Percentiles rank a stretch among this genome's conserved stretches.
These are phyloP conservation scores for Dipus sagitta DNA, from an alignment of 2,797 vertebrate genomes.

Conservation along the genomic window DNA sequence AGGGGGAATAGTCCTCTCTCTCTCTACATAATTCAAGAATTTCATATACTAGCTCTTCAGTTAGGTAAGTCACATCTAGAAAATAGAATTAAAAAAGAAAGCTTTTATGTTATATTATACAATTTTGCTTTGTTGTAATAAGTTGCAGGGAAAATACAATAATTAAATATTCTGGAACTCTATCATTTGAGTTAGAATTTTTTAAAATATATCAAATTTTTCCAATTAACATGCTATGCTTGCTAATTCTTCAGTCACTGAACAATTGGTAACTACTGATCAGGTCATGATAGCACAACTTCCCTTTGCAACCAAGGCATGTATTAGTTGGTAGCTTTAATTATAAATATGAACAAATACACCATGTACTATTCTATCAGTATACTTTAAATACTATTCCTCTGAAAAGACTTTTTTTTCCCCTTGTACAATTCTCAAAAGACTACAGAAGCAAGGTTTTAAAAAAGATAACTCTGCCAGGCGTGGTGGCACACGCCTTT, in stretches of 20 bases:
- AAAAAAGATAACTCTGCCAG: not conserved
- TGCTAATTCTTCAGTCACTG: not conserved
- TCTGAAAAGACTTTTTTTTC: not conserved
- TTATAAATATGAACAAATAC: not conserved
- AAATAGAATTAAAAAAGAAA: conserved; percentile 67
- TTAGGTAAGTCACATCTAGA: conserved; percentile 95
- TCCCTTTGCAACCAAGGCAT: not conserved
- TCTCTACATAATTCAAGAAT: conserved; percentile 95
- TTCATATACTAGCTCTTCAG: conserved; percentile 94
- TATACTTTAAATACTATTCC: not conserved
- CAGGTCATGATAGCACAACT: not conserved
- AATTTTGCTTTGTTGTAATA: not conserved
- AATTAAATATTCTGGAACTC: not conserved
- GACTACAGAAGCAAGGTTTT: not conserved
- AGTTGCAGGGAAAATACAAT: conserved; percentile 28
- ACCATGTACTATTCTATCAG: not conserved
- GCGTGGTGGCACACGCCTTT: no score
- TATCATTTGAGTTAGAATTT: not conserved
- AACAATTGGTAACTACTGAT: not conserved
- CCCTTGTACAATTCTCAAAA: not conserved
- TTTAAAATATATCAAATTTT: conserved; percentile 25
- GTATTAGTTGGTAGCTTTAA: not conserved
- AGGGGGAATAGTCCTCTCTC: conserved; percentile 94
- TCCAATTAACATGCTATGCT: not conserved
- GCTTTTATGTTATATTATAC: not conserved